phyloP scores from a whole-genome alignment of 2,797 vertebrate species.

The Erethizon dorsatum region DNA sequence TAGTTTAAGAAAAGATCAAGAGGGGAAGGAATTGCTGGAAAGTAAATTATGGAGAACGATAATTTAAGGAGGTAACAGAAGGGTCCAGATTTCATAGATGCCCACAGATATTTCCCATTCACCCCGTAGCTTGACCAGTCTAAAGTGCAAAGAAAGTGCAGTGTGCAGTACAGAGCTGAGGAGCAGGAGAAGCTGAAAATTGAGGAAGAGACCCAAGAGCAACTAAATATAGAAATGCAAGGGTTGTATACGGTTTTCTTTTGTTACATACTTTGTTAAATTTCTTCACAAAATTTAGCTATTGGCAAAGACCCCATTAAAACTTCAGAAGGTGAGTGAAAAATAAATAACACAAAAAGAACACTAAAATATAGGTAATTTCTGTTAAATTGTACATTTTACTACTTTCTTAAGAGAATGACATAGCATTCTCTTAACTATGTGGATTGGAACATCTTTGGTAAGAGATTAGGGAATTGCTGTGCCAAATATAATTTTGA shows the following conservation, averaged over 20 bases:
- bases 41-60: not conserved
- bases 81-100: not conserved
- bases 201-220: not conserved
- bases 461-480: constrained; percentile 73
- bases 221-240: constrained; percentile 16
- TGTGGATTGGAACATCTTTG: constrained; percentile 38
- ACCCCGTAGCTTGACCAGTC: not conserved
- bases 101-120: not conserved
- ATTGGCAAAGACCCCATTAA: constrained; percentile 2
- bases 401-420: constrained; percentile 61
- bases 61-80: not conserved
- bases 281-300: not conserved
- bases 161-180: not conserved
- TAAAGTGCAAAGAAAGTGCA: not conserved
- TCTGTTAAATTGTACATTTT: constrained; percentile 11
- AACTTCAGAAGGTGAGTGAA: not conserved
- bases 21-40: not conserved
- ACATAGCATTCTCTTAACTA: constrained; percentile 19
- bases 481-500: constrained; percentile 71
- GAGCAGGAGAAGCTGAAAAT: not conserved
- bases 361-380: not conserved
- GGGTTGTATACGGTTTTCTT: not conserved
- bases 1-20: not conserved
- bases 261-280: constrained; percentile 2
- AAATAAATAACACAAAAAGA: constrained; percentile 35